A percentile compares a stretch with the other conserved stretches of the same genome.
Conservation (phyloP, 2,888 invertebrate species). For the Amphipoea lucens region DNA sequence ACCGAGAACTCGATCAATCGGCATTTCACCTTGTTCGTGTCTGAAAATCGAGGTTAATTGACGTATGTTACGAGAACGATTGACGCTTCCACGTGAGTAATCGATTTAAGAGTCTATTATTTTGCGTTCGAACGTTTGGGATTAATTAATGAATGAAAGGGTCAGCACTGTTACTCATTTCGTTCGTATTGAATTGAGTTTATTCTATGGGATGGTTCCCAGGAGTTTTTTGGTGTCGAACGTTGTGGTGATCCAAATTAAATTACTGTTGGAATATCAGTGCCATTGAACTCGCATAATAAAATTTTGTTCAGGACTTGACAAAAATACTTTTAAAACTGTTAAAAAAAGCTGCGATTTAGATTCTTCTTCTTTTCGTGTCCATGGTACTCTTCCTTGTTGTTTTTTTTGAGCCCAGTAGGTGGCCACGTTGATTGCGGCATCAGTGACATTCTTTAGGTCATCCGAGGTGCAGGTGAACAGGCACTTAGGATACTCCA, state of each 20-base stretch:
- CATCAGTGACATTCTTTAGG: no score
- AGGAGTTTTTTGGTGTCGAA: conserved; percentile 67
- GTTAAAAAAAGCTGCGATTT: neutral
- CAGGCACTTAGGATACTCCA: no score
- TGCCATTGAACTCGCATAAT: neutral
- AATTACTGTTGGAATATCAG: conserved; percentile 34
- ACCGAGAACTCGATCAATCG: conserved; percentile 64
- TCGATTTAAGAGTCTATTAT: conserved; percentile 86
- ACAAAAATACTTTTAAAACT: neutral
- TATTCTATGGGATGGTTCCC: conserved; percentile 77
- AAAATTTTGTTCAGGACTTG: neutral
- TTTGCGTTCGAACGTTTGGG: conserved; percentile 82
- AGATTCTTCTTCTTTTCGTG: no score
- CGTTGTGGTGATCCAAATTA: conserved; percentile 65
- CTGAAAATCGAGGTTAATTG: conserved; percentile 75
- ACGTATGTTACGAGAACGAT: conserved; percentile 80
- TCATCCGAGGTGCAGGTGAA: no score
- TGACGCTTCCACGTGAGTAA: conserved; percentile 82
- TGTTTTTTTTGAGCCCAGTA: no score
- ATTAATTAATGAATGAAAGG: conserved; percentile 88
- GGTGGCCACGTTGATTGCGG: no score
- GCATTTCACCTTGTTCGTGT: conserved; percentile 67
- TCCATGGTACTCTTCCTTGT: no score
- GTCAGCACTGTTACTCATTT: conserved; percentile 83
- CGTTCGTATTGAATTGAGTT: conserved; percentile 80